A percentile compares a stretch with the other conserved stretches of the same genome.
These are phyloP conservation scores for Corythaixoides concolor DNA, from an alignment of 2,113 vertebrate genomes.

Conservation along the genomic window DNA sequence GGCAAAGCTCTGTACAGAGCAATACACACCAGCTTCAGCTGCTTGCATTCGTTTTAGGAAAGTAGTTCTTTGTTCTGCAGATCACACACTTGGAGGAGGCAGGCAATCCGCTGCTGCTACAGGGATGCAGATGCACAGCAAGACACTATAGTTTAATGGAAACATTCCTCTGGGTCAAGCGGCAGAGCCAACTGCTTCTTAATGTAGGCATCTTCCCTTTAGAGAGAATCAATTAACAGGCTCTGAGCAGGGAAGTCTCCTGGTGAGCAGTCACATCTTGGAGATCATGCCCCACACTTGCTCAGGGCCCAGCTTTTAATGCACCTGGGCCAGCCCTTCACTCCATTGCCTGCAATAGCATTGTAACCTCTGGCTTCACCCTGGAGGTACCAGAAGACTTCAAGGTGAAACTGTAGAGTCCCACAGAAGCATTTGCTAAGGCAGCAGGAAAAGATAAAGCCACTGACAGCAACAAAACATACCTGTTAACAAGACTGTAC, in stretches of 20 bases:
- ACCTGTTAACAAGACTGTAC: neutral
- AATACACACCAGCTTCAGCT: neutral
- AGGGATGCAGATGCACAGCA: neutral
- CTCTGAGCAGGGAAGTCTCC: neutral
- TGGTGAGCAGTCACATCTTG: neutral
- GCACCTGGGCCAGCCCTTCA: neutral
- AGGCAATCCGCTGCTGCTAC: neutral
- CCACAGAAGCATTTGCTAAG: neutral
- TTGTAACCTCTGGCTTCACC: neutral
- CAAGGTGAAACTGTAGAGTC: neutral
- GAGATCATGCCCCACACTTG: neutral
- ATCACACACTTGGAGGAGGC: neutral
- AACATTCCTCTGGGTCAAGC: slow-evolving; percentile 30
- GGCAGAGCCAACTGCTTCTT: neutral
- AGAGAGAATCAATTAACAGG: slow-evolving; percentile 12
- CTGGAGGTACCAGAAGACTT: neutral
- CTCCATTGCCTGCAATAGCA: neutral
- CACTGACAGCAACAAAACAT: neutral
- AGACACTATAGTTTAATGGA: slow-evolving; percentile 6
- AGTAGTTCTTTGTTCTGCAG: neutral
- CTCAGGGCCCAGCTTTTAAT: neutral
- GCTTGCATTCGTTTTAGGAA: neutral
- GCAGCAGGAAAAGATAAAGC: neutral
- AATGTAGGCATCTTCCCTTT: neutral
- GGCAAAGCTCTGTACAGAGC: neutral